Percentiles rank a stretch among this genome's conserved stretches.
These are phyloP conservation scores for Xenopus petersii DNA, from an alignment of 2,797 vertebrate species.

Conservation along the genomic window DNA sequence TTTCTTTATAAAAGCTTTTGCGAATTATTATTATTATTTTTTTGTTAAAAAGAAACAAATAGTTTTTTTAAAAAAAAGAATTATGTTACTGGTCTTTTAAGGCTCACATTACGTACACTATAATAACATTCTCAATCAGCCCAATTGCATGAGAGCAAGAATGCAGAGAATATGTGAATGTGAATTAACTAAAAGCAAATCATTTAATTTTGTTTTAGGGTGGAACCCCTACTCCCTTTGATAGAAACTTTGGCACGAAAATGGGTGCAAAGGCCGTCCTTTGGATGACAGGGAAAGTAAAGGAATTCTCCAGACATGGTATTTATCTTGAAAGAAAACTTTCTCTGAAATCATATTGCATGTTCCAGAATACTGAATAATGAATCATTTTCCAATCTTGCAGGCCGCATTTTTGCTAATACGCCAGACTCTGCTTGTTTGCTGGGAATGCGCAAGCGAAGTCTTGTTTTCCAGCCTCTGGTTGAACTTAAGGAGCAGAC, in stretches of 20 bases:
- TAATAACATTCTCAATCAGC: too few species aligned
- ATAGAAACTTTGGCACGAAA: slow-evolving; percentile 93
- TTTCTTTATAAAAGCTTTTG: too few species aligned
- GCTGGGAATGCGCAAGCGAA: slow-evolving; percentile 88
- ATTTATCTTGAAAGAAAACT: slow-evolving; percentile 33
- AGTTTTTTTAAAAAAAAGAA: too few species aligned
- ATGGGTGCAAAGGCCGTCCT: slow-evolving; percentile 90
- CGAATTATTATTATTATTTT: too few species aligned
- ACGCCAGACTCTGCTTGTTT: slow-evolving; percentile 84
- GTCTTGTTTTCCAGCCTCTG: slow-evolving; percentile 84
- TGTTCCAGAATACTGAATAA: background rate
- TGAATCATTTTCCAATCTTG: background rate
- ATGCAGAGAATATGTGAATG: too few species aligned
- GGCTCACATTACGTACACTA: too few species aligned
- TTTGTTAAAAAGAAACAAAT: too few species aligned
- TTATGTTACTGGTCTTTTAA: too few species aligned
- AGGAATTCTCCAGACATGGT: slow-evolving; percentile 89
- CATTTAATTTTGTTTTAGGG: slow-evolving; percentile 67
- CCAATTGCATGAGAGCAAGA: too few species aligned
- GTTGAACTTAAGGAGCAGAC: slow-evolving; percentile 78
- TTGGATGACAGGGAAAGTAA: slow-evolving; percentile 89
- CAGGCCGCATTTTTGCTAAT: slow-evolving; percentile 94
- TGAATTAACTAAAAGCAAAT: too few species aligned
- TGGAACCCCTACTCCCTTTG: slow-evolving; percentile 90
- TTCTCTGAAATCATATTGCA: background rate